These are phyloP conservation scores for Abrostola triplasia DNA, from an alignment of 2,888 invertebrate genomes.

Conservation along the genomic window DNA sequence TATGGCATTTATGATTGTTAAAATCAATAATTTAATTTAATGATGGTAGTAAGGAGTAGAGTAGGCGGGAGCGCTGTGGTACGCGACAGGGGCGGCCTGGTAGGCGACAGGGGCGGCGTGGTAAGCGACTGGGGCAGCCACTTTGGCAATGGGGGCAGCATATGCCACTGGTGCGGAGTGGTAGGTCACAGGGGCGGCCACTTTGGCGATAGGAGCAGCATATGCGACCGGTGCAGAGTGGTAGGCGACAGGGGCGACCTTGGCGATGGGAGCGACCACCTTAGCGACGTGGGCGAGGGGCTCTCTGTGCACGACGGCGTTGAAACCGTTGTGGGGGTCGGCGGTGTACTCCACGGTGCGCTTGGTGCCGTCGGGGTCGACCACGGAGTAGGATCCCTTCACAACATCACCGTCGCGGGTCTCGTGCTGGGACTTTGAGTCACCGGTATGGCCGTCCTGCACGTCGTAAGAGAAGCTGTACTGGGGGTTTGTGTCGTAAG, in stretches of 20 bases:
- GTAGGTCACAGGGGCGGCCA: slow-evolving; percentile 59
- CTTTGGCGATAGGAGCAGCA: slow-evolving; percentile 60
- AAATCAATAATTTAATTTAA: slow-evolving; percentile 47
- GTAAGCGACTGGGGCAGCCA: slow-evolving; percentile 30
- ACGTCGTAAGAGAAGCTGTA: slow-evolving; percentile 84
- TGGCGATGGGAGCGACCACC: slow-evolving; percentile 61
- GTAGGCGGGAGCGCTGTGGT: slow-evolving; percentile 37
- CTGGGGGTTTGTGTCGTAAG: slow-evolving; percentile 70
- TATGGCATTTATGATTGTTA: slow-evolving; percentile 58
- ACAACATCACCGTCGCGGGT: slow-evolving; percentile 84
- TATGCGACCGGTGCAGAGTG: slow-evolving; percentile 60
- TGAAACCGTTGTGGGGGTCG: slow-evolving; percentile 84
- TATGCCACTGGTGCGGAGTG: slow-evolving; percentile 57
- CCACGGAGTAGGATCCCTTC: slow-evolving; percentile 83
- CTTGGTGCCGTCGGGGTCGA: slow-evolving; percentile 84
- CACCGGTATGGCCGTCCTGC: slow-evolving; percentile 83
- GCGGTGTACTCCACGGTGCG: slow-evolving; percentile 86
- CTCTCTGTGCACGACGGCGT: slow-evolving; percentile 84
- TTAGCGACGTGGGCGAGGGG: slow-evolving; percentile 72
- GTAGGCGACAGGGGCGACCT: slow-evolving; percentile 53
- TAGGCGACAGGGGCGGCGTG: slow-evolving; percentile 51
- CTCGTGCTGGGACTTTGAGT: slow-evolving; percentile 84
- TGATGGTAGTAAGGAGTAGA: slow-evolving; percentile 68
- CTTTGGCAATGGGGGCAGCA: slow-evolving; percentile 47
- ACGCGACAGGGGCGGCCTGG: slow-evolving; percentile 50